Conservation (phyloP, 2,797 vertebrate species). For the Tenualosa ilisha region DNA sequence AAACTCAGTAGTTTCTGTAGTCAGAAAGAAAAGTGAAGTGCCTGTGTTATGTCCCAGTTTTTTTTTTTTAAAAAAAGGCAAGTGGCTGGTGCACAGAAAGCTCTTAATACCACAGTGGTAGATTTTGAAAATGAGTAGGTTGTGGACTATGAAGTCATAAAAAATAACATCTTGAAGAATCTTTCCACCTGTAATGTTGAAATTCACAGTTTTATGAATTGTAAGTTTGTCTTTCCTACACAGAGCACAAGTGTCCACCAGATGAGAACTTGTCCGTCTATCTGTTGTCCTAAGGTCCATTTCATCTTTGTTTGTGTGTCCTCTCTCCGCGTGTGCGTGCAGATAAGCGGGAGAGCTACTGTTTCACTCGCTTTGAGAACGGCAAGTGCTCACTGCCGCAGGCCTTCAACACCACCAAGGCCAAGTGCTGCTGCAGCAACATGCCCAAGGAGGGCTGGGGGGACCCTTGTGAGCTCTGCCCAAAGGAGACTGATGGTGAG, state of each 20-base stretch:
- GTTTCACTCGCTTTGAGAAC: conserved; percentile 88
- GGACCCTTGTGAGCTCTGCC: conserved; percentile 91
- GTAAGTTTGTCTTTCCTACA: not conserved
- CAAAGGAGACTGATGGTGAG: conserved; percentile 80
- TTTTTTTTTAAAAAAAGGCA: not conserved
- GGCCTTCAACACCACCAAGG: conserved; percentile 91
- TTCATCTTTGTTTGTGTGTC: not conserved
- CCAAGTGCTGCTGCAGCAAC: conserved; percentile 91
- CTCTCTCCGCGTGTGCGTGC: conserved; percentile 36
- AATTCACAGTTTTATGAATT: no score
- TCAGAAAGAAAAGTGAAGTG: not conserved
- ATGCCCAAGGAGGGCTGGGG: conserved; percentile 92
- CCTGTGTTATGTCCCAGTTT: not conserved
- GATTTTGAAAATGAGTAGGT: not conserved
- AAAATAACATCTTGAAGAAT: not conserved
- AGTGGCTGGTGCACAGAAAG: not conserved
- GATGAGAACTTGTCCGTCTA: not conserved
- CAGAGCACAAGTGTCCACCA: not conserved
- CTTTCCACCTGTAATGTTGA: not conserved
- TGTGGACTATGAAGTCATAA: not conserved
- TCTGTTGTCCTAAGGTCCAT: not conserved
- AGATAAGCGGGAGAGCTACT: conserved; percentile 94
- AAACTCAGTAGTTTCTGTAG: not conserved
- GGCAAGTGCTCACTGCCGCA: conserved; percentile 89
- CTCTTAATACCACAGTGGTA: not conserved